Evolutionary conservation across 2,888 invertebrate species (phyloP).

Genomic region (Tetropium fuscum): DNA sequence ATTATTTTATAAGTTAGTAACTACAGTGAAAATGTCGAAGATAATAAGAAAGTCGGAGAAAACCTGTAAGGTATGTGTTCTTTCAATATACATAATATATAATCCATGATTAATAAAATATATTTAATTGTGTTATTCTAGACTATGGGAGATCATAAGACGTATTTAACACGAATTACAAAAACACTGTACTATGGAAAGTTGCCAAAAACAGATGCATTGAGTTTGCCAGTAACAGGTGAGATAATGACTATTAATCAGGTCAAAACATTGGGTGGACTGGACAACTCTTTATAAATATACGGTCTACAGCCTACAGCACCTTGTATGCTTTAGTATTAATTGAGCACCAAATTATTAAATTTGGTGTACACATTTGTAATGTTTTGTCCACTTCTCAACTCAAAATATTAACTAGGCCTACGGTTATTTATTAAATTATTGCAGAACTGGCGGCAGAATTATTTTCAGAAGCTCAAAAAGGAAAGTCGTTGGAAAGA

Average conservation of each 20-base stretch:
- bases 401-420: no score
- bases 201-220: constrained; percentile 76
- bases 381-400: no score
- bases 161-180: constrained; percentile 84
- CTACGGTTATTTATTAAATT: no score
- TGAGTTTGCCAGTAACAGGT: constrained; percentile 87
- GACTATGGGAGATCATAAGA: constrained; percentile 78
- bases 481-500: constrained; percentile 81
- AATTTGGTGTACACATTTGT: no score
- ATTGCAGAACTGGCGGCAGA: constrained; percentile 84
- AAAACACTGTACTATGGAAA: constrained; percentile 92
- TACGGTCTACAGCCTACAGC: no score
- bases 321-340: no score
- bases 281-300: no score
- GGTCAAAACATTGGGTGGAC: no score
- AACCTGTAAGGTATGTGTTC: constrained; percentile 48
- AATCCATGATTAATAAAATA: neutral
- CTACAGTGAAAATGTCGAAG: constrained; percentile 56
- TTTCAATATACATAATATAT: neutral
- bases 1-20: no score
- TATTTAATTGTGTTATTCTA: constrained; percentile 57
- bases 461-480: constrained; percentile 83
- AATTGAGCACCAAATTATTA: no score
- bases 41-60: constrained; percentile 54
- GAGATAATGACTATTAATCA: constrained; percentile 34